These are phyloP conservation scores for Cuniculus paca DNA, from an alignment of 2,797 vertebrate species.

Conservation along the genomic window DNA sequence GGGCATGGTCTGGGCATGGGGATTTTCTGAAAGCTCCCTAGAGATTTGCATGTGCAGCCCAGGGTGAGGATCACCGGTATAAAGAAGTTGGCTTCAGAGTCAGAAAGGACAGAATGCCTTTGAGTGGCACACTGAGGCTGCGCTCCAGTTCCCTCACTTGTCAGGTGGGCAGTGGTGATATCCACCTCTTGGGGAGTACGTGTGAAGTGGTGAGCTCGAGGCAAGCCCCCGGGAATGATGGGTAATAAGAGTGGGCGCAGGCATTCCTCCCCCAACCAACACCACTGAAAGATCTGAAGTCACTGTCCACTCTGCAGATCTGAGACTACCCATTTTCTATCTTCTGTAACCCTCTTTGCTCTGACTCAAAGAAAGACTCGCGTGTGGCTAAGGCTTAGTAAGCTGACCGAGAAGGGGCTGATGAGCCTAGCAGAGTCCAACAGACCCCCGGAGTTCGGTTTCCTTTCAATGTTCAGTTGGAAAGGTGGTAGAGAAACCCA, in stretches of 20 bases:
- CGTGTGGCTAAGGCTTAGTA: neutral
- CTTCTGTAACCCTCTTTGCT: neutral
- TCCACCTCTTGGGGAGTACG: rapidly evolving
- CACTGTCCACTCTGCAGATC: neutral
- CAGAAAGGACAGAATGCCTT: neutral
- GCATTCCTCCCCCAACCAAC: neutral
- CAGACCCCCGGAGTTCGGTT: conserved; percentile 40
- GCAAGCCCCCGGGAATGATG: neutral
- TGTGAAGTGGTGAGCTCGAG: neutral
- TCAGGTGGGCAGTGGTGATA: neutral
- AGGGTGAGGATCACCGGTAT: neutral
- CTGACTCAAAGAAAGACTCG: neutral
- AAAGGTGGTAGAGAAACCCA: conserved; percentile 50
- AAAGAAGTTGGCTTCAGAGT: neutral
- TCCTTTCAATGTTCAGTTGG: conserved; percentile 7
- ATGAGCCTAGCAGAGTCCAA: neutral
- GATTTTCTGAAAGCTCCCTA: neutral
- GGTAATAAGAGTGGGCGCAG: neutral
- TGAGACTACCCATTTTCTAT: neutral
- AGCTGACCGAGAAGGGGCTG: neutral
- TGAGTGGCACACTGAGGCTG: neutral
- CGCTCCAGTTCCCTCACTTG: conserved; percentile 38
- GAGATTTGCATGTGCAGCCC: neutral
- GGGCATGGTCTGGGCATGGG: neutral
- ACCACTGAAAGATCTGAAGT: neutral